These are phyloP conservation scores for Dreissena polymorpha DNA, from an alignment of 1,140 invertebrate genomes.

Conservation along the genomic window DNA sequence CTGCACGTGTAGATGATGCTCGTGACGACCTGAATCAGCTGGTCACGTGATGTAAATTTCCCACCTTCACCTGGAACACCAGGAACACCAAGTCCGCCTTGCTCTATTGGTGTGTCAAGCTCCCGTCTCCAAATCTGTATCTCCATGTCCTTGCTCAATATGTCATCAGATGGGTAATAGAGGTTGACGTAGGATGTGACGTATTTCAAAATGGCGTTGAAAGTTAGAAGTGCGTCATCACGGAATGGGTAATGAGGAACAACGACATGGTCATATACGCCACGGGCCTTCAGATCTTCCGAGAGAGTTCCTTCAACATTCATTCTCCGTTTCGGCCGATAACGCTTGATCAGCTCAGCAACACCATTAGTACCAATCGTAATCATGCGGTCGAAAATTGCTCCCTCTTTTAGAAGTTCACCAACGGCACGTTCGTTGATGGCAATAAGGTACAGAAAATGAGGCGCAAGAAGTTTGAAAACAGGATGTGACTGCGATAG, in stretches of 20 bases:
- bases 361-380: neutral
- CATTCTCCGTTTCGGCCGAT: constrained; percentile 25
- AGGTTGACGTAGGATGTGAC: constrained; percentile 64
- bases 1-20: constrained; percentile 78
- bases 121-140: constrained; percentile 33
- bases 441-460: constrained; percentile 80
- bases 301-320: constrained; percentile 53
- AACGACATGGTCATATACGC: constrained; percentile 68
- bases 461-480: constrained; percentile 81
- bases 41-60: constrained; percentile 64
- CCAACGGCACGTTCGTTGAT: constrained; percentile 64
- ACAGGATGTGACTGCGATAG: constrained; percentile 80
- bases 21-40: constrained; percentile 74
- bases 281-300: constrained; percentile 58
- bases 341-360: neutral
- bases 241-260: constrained; percentile 79
- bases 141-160: neutral
- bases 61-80: constrained; percentile 64
- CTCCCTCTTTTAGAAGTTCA: neutral
- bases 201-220: constrained; percentile 75
- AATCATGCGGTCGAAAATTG: neutral
- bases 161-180: constrained; percentile 49
- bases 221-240: constrained; percentile 78
- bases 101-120: neutral
- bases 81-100: constrained; percentile 19